Evolutionary conservation across 2,113 vertebrate species (phyloP), one percentile per base, ranked within the genome.

Genomic region (Rhinopomastus cyanomelas): DNA sequence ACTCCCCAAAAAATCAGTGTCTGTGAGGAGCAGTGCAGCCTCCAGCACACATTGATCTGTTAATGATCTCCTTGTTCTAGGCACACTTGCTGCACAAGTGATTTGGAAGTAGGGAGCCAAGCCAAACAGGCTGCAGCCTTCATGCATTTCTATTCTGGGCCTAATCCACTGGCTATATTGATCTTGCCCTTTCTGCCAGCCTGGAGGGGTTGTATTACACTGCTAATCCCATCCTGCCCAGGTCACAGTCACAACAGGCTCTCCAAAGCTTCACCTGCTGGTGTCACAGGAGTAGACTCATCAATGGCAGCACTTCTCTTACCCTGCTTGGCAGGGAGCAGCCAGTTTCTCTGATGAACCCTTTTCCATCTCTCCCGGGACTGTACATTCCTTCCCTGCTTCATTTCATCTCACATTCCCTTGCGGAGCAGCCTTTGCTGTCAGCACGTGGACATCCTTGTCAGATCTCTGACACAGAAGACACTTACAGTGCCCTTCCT

Each of bases 181-280:
- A 94, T 94, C 81, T 44, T 89, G 83, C 81, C 90, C 93, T 93
- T 91, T 92, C 85, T 95, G 88, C 88, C 93, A 92, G 34, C 61
- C 77, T 55, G 79, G 83, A 65, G 92, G 64, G 90, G 69, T 88
- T 94, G 93, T 89, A 39, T 95, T 92, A 95, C 93, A 59, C 74
- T 88, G 66, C 37, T 95, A 95, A 96, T 95, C 88, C 92, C 67
- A 30, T 68, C 86, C 77, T 95, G 86, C 94, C 94, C 91, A 91
- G 94, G 93, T 90, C 95, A 95, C 86, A 95, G 94, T 79, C 85
- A 91, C 86, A 79, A 75, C 46, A 69, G 81, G 81, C 92, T 94
- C 83, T 49, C 77, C 44, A 68, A 61, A 81, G 64, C 92, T 90
- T 95, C 93, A 91, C 94, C 92, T 95, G 93, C 93, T 90, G 55